A percentile compares a stretch with the other conserved stretches of the same genome.
Evolutionary conservation across 2,113 vertebrate genomes (phyloP).

Genomic region (Eidolon helvum): DNA sequence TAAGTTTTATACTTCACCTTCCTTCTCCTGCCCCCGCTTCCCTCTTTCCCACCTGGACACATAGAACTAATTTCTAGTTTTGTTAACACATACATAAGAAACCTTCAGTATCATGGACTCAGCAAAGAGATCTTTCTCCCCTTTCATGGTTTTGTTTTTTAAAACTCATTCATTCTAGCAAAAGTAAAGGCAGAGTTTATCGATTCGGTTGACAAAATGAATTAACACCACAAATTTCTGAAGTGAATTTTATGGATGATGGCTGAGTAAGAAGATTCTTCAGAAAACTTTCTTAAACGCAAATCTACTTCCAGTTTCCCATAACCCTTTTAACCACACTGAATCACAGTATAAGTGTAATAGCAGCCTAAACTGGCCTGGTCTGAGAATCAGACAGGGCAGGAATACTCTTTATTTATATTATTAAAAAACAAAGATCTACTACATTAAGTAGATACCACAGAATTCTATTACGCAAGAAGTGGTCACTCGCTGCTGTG

Average conservation of each 20-base stretch:
- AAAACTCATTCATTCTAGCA: not conserved
- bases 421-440: not conserved
- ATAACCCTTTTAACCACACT: not conserved
- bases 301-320: not conserved
- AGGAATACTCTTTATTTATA: not conserved
- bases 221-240: not conserved
- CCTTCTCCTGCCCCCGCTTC: not conserved
- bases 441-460: not conserved
- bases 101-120: not conserved
- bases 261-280: not conserved
- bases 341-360: not conserved
- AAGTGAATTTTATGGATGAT: not conserved
- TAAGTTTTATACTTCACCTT: too few relatives aligned
- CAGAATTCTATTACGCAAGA: not conserved
- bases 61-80: not conserved
- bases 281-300: not conserved
- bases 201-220: not conserved
- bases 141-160: not conserved
- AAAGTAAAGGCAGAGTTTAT: not conserved
- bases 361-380: not conserved
- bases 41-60: not conserved
- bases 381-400: not conserved
- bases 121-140: not conserved
- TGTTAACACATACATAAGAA: not conserved
- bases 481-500: accelerated